These are phyloP conservation scores for Mechanitis messenoides DNA, from an alignment of 2,888 invertebrate species.

Conservation along the genomic window DNA sequence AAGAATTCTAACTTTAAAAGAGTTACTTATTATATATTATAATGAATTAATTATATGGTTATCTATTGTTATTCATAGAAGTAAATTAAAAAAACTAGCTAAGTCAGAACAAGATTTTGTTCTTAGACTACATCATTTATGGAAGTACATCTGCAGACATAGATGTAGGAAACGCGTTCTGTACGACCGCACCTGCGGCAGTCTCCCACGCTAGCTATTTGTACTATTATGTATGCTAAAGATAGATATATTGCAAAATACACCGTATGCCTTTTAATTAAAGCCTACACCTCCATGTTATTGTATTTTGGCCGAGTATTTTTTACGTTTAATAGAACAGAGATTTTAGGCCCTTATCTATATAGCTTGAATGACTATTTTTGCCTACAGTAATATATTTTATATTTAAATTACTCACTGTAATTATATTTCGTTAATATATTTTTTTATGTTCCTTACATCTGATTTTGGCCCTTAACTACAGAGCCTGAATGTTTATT, in stretches of 20 bases:
- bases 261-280: slow-evolving; percentile 9
- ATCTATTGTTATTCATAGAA: no score
- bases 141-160: slow-evolving; percentile 58
- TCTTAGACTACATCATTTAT: slow-evolving; percentile 32
- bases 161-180: slow-evolving; percentile 51
- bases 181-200: slow-evolving; percentile 62
- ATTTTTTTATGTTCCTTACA: no score
- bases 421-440: no score
- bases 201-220: slow-evolving; percentile 62
- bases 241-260: slow-evolving; percentile 10
- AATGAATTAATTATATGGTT: no score
- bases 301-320: slow-evolving; percentile 6
- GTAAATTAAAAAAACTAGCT: no score
- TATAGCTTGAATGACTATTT: neutral
- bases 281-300: neutral
- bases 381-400: neutral
- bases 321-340: neutral
- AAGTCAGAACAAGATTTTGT: neutral
- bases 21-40: no score
- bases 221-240: slow-evolving; percentile 20
- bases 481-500: slow-evolving; percentile 10
- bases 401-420: no score
- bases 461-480: no score
- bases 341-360: slow-evolving; percentile 5
- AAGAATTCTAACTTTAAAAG: no score